A percentile compares a stretch with the other conserved stretches of the same genome.
phyloP scores from a whole-genome alignment of 2,888 invertebrate genomes.

The Mesorhabditis belari region DNA sequence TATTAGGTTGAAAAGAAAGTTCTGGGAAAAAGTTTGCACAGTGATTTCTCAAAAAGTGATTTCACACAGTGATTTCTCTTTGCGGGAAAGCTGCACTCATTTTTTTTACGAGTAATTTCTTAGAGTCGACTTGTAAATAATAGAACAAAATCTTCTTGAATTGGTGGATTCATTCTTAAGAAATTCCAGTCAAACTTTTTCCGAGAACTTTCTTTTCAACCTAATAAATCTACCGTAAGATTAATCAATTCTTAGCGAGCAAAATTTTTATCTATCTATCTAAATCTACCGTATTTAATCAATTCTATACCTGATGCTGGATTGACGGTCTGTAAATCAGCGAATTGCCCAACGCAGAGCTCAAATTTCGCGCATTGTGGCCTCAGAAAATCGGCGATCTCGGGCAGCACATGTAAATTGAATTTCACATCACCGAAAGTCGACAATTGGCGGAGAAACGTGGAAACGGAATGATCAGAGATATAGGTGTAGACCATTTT shows the following conservation, averaged over 20 bases:
- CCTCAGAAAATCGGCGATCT: not conserved
- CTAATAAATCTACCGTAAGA: not conserved
- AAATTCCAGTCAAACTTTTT: too few species aligned
- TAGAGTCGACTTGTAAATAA: too few species aligned
- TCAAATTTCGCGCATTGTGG: not conserved
- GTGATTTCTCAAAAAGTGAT: too few species aligned
- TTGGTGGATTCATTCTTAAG: too few species aligned
- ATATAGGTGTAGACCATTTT: not conserved
- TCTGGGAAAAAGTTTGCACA: too few species aligned
- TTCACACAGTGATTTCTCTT: too few species aligned
- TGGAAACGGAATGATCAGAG: not conserved
- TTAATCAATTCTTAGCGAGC: not conserved
- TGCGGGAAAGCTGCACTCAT: too few species aligned
- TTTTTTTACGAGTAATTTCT: too few species aligned
- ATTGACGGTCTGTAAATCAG: not conserved
- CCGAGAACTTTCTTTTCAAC: too few species aligned
- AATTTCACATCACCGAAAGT: not conserved
- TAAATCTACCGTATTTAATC: not conserved
- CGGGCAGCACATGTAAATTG: not conserved
- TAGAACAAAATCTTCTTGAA: too few species aligned
- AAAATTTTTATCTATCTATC: not conserved
- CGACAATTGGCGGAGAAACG: not conserved
- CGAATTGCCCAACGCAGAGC: not conserved
- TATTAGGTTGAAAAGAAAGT: too few species aligned
- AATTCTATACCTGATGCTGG: not conserved